These are phyloP conservation scores for Phaethon lepturus DNA, from an alignment of 2,113 vertebrate genomes.

Conservation along the genomic window DNA sequence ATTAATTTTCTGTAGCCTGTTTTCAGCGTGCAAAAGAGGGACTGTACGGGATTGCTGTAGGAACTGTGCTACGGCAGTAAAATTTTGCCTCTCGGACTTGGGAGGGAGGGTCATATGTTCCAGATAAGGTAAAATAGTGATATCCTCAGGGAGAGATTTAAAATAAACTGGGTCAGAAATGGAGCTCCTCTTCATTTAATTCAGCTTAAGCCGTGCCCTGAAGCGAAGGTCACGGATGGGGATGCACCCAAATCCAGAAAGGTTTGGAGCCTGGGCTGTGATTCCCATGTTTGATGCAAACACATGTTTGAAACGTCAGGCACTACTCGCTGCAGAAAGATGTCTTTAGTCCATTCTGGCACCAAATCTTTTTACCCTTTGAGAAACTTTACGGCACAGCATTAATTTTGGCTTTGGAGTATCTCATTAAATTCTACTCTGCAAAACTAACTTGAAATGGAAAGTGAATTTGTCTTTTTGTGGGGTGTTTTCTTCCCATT, in stretches of 20 bases:
- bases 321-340: not conserved
- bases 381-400: not conserved
- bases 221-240: not conserved
- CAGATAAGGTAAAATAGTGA: not conserved
- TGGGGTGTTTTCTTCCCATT: not conserved
- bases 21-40: not conserved
- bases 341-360: not conserved
- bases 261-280: not conserved
- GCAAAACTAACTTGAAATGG: not conserved
- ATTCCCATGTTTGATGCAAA: not conserved
- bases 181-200: not conserved
- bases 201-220: not conserved
- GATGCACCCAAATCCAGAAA: not conserved
- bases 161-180: not conserved
- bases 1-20: constrained; percentile 38
- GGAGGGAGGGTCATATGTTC: not conserved
- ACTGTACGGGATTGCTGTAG: not conserved
- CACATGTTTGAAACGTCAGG: not conserved
- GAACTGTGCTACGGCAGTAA: not conserved
- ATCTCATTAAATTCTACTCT: not conserved
- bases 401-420: not conserved
- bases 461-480: not conserved
- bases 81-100: not conserved
- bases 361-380: not conserved
- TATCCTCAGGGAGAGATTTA: not conserved